Evolutionary conservation across 2,113 vertebrate species (phyloP), one percentile per base, ranked within the genome.

Genomic region (Turnix velox): DNA sequence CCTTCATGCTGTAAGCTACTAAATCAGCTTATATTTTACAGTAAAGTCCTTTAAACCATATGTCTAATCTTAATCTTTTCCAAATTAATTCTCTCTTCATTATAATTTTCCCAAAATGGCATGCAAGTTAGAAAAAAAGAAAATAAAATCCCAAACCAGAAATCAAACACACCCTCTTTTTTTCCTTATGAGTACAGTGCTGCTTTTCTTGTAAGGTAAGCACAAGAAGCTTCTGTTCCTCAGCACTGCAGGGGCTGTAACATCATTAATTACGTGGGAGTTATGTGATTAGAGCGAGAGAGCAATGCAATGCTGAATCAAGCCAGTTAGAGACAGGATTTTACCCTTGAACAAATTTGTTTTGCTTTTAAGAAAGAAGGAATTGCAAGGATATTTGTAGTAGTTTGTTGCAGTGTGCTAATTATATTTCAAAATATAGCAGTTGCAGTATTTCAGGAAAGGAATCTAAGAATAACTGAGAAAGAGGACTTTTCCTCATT

Each of bases 201-300:
- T 39, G 3, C 35, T 87, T 68, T 10, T 8, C 30, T 52, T 63
- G 20, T 30, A 12, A 40, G 43, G 24, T 27, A 37, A 35, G 27
- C 27, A 28, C 7, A 37, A 35, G 79, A 25, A 39, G 22, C 58
- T 78, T 55, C 62, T 61, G 58, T 61, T 80, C 35, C 33, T 80
- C 49, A 65, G 27, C 30, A 8, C 5, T 30, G 42, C 35, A 48
- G 58, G 16, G 28, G 15, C 27, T 83, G 24, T 40, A 68, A 48
- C 0, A 1, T 24, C 37, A 4, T 22, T 88, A 46, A 73, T 65
- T 52, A 48, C 0, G 0, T 7, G 18, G 24, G n/a, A 76, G 37
- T 59, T 69, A 18, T 0, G 6, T 2, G 17, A 37, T 75, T 17
- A 18, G 15, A 79, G 49, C 22, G 68, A 27, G 9, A 14, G 12